These are phyloP conservation scores for Balanococcus diminutus DNA, from an alignment of 2,888 invertebrate genomes.

Conservation along the genomic window DNA sequence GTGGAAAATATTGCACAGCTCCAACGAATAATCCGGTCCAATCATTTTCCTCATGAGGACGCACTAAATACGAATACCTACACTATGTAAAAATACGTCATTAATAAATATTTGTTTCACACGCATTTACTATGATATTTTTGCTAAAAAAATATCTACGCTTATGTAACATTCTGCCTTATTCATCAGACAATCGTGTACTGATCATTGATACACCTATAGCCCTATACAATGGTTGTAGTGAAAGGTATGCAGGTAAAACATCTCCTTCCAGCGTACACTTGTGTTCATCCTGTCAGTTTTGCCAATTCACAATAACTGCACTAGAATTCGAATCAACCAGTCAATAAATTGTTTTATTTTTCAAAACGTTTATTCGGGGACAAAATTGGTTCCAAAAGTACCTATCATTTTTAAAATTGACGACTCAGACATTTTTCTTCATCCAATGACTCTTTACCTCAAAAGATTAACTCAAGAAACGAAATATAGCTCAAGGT, in stretches of 20 bases:
- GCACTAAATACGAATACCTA: background rate
- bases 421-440: background rate
- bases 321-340: background rate
- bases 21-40: conserved; percentile 83
- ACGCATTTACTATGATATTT: background rate
- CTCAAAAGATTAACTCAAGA: too few species aligned
- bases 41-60: conserved; percentile 58
- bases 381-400: too few species aligned
- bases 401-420: background rate
- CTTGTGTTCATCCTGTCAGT: conserved; percentile 48
- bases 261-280: conserved; percentile 33
- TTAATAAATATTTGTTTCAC: background rate
- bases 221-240: background rate
- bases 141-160: background rate
- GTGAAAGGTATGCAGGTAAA: conserved; percentile 42
- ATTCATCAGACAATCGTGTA: background rate
- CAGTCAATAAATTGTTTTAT: background rate
- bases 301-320: background rate
- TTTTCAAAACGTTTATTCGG: background rate
- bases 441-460: too few species aligned
- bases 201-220: conserved; percentile 26
- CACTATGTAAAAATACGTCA: background rate
- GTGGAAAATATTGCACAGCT: conserved; percentile 86
- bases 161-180: background rate
- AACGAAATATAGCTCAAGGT: too few species aligned